Conservation (phyloP, 2,113 vertebrate species). For the Pluvianellus socialis region DNA sequence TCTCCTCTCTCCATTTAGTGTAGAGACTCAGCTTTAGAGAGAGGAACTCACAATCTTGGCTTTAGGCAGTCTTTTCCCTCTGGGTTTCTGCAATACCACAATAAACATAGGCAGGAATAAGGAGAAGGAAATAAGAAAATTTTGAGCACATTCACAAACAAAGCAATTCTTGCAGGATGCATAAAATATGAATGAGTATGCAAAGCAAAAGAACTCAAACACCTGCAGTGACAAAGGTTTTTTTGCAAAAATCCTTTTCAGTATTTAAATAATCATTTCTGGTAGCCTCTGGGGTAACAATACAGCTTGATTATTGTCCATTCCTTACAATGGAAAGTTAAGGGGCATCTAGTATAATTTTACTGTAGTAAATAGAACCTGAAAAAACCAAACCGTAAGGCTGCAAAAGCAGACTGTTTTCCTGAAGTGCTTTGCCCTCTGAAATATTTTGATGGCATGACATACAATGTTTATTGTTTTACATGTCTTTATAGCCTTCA, state of each 20-base stretch:
- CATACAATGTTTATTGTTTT: conserved; percentile 49
- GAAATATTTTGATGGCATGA: conserved; percentile 36
- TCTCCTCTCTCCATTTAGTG: not conserved
- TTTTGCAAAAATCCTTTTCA: not conserved
- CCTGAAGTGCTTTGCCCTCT: not conserved
- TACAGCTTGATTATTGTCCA: not conserved
- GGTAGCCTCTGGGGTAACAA: not conserved
- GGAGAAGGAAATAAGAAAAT: not conserved
- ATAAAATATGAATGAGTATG: not conserved
- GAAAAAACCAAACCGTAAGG: not conserved
- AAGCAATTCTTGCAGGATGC: not conserved
- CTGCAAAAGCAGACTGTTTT: conserved; percentile 14
- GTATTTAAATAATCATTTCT: not conserved
- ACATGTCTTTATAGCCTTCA: conserved; percentile 46
- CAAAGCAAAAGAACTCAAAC: not conserved
- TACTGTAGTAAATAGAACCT: not conserved
- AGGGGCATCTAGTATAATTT: not conserved
- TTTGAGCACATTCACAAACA: not conserved
- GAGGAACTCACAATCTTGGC: not conserved
- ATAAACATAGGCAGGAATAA: not conserved
- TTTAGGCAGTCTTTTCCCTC: not conserved
- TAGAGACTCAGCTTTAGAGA: not conserved
- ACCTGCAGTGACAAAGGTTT: not conserved
- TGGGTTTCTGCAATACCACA: not conserved
- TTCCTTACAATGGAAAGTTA: not conserved